Conservation (phyloP, 2,888 invertebrate genomes). For the Meiosimyza platycephala region DNA sequence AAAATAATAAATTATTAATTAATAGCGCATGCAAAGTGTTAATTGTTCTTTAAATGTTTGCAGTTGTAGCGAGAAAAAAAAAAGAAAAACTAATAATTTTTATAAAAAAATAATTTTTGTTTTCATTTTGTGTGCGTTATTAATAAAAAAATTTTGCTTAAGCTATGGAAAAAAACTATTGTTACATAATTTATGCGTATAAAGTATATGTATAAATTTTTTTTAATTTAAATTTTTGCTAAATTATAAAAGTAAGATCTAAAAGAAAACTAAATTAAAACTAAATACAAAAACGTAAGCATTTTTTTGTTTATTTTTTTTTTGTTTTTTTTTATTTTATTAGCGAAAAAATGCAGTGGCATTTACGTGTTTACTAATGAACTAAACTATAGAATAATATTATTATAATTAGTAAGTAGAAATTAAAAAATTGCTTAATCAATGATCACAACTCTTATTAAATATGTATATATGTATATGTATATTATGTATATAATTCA, state of each 20-base stretch:
- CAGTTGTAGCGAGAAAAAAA: not conserved
- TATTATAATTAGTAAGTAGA: constrained; percentile 49
- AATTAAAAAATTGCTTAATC: constrained; percentile 62
- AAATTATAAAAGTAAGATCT: constrained; percentile 51
- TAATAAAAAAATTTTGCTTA: constrained; percentile 17
- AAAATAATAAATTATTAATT: constrained; percentile 50
- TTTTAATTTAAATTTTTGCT: constrained; percentile 46
- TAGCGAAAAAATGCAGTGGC: not conserved
- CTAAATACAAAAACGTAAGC: constrained; percentile 45
- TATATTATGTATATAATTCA: constrained; percentile 38
- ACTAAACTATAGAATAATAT: constrained; percentile 37
- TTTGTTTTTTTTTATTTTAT: not conserved
- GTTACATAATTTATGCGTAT: not conserved
- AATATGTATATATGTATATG: constrained; percentile 40
- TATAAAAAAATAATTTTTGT: constrained; percentile 13
- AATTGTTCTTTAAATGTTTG: constrained; percentile 7
- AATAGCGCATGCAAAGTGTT: constrained; percentile 20
- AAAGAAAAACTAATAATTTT: not conserved
- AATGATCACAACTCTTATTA: constrained; percentile 68
- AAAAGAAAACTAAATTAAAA: constrained; percentile 54
- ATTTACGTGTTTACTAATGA: constrained; percentile 3
- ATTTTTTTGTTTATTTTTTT: constrained; percentile 14
- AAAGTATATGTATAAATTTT: constrained; percentile 1
- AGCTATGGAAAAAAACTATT: not conserved
- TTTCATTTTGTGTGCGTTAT: constrained; percentile 12